These are phyloP conservation scores for Lindbergichthys nudifrons DNA, from an alignment of 2,797 vertebrate genomes.

Conservation along the genomic window DNA sequence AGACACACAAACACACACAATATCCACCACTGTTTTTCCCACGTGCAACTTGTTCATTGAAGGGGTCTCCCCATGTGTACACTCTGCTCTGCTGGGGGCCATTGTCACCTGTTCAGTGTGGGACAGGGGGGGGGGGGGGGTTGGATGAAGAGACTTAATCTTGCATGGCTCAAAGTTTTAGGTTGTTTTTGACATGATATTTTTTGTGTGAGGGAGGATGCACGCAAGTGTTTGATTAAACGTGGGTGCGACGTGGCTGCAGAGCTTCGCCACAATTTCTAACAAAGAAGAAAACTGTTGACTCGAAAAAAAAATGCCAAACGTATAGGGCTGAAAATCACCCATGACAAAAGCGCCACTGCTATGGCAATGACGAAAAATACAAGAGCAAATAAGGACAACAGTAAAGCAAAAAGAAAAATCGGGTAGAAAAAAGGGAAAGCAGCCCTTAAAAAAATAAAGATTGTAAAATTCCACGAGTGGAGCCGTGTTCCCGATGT, in stretches of 20 bases:
- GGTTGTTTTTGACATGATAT: conserved; percentile 55
- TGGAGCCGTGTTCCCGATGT: conserved; percentile 69
- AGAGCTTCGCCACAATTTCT: conserved; percentile 56
- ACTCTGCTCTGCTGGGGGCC: conserved; percentile 59
- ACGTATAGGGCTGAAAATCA: conserved; percentile 45
- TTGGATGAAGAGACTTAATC: conserved; percentile 47
- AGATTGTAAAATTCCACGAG: conserved; percentile 73
- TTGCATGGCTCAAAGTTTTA: conserved; percentile 64
- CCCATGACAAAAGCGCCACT: conserved; percentile 59
- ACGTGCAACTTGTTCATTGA: conserved; percentile 77
- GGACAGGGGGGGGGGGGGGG: conserved; percentile 29
- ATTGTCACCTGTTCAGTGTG: conserved; percentile 53
- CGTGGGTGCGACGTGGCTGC: conserved; percentile 64
- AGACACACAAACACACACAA: conserved; percentile 38
- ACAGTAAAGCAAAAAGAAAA: conserved; percentile 44
- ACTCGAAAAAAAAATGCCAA: conserved; percentile 5
- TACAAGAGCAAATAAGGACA: conserved; percentile 60
- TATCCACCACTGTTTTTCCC: conserved; percentile 68
- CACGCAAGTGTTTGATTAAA: conserved; percentile 56
- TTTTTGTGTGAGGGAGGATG: not conserved
- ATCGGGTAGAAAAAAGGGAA: conserved; percentile 37
- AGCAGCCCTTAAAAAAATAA: conserved; percentile 36
- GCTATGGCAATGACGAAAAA: conserved; percentile 40
- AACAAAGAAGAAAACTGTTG: conserved; percentile 65
- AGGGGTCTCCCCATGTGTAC: conserved; percentile 77